Evolutionary conservation across 1,140 invertebrate genomes (phyloP), one percentile per base, ranked within the genome.

Genomic region (fruit fly (Drosophila melanogaster)): DNA sequence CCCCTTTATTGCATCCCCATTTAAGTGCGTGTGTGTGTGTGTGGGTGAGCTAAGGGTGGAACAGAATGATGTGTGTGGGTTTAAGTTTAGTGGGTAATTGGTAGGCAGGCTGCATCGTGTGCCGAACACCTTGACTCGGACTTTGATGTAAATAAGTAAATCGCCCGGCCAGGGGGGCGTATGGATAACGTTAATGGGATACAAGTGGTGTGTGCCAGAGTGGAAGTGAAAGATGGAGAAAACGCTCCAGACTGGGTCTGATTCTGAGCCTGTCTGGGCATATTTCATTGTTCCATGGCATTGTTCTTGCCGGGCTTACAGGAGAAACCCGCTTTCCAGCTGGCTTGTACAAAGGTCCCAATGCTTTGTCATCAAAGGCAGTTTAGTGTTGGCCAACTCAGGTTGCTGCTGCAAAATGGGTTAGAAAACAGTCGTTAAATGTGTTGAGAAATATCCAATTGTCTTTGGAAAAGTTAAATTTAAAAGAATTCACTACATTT

Each of bases 251-350:
- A 55, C 40, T 55, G 59, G 3, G 7, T 57, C 55, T 30, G 49
- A 53, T 30, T 53, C 51, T 37, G 37, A 47, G 64, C 61, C 64
- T 55, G 66, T 76, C 72, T 58, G 60, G 61, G 66, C 66, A 83
- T 81, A 87, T 81, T 86, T 83, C 83, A 87, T 87, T 89, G 84
- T 89, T 83, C 59, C 74, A 81, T 35, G 60, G 50, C 62, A 73
- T 57, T 69, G 53, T 51, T 79, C 61, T 59, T 55, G 61, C 40
- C 75, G 40, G 35, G 41, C 49, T 67, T 40, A 43, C 24, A 30
- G 61, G 66, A 44, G 74, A 66, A 83, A 64, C 7, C 44, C 59
- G 19, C 47, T 57, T 61, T 58, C 58, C 47, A 67, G 75, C 62
- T 60, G 67, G 43, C 58, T 67, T 43, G 65, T 72, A 79, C 69